Conservation (phyloP, 2,797 vertebrate genomes). For the Neosilurus hyrtlii region DNA sequence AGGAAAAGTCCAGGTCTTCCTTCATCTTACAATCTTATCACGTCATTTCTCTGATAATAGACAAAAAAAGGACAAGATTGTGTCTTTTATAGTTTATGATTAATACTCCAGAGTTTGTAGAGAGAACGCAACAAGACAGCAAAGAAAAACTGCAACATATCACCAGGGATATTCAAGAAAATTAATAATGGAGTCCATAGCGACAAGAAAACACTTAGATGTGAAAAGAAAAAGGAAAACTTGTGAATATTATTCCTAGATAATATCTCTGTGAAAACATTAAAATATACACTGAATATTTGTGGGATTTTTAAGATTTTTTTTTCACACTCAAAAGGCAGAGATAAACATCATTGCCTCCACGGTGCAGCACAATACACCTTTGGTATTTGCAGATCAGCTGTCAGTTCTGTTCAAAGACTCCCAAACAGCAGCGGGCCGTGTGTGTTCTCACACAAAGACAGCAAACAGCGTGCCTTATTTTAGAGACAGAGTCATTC, state of each 20-base stretch:
- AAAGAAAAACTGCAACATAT: background rate
- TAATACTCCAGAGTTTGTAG: background rate
- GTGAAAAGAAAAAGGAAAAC: background rate
- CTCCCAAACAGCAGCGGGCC: background rate
- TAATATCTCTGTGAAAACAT: background rate
- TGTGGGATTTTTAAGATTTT: no score
- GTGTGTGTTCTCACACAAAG: conserved; percentile 3
- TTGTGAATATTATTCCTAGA: background rate
- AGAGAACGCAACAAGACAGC: background rate
- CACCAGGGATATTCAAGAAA: background rate
- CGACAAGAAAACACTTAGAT: background rate
- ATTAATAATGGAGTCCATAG: background rate
- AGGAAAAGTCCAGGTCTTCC: background rate
- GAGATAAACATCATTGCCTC: background rate
- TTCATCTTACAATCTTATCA: background rate
- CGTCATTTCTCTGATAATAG: background rate
- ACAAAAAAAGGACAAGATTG: background rate
- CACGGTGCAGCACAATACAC: background rate
- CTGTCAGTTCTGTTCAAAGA: conserved; percentile 4
- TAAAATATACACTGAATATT: no score
- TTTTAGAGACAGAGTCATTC: background rate
- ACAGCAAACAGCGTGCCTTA: background rate
- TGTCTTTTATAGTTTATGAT: background rate
- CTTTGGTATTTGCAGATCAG: background rate
- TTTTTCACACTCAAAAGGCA: background rate